Evolutionary conservation across 2,113 vertebrate genomes (phyloP).

Genomic region (Peucedramus taeniatus): DNA sequence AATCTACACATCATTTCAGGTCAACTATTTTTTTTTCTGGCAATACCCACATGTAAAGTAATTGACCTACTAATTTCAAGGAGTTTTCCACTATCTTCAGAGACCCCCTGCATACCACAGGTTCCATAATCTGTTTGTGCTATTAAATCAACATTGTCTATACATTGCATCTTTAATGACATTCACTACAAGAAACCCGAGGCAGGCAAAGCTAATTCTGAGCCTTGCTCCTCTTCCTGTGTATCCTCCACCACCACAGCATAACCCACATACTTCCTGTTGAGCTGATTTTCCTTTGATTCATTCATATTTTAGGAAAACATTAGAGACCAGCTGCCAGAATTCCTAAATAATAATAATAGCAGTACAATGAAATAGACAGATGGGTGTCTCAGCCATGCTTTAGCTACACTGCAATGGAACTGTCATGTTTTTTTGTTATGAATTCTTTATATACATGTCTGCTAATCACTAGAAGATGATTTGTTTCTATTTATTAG

Average conservation of each 20-base stretch:
- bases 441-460: not conserved
- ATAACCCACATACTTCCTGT: not conserved
- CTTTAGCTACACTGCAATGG: not conserved
- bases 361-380: not conserved
- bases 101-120: not conserved
- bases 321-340: not conserved
- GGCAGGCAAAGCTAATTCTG: not conserved
- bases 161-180: not conserved
- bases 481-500: slow-evolving; percentile 38
- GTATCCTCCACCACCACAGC: not conserved
- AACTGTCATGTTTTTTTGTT: not conserved
- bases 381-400: not conserved
- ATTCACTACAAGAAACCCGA: rapidly evolving
- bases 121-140: not conserved
- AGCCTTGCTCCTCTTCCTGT: not conserved
- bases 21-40: not conserved
- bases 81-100: not conserved
- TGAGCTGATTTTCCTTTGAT: not conserved
- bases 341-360: not conserved
- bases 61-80: not conserved
- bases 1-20: not conserved
- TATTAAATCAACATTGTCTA: not conserved
- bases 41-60: not conserved
- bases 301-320: not conserved
- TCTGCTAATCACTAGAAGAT: slow-evolving; percentile 7